Evolutionary conservation across 1,140 invertebrate genomes (phyloP), one percentile per base, ranked within the genome.

Genomic region (Drosophila pseudoananassae): DNA sequence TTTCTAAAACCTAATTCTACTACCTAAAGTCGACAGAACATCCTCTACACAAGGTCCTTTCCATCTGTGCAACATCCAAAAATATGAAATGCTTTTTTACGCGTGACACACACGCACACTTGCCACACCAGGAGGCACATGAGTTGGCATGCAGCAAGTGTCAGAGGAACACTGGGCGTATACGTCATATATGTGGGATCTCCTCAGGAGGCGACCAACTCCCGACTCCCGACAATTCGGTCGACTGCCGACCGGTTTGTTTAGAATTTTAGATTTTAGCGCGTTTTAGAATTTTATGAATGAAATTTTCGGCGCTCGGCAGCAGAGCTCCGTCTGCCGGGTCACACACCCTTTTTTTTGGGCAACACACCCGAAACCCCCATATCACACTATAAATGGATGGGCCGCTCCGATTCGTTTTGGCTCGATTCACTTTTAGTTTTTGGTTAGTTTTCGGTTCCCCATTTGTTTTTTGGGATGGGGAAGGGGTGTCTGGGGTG

Each of bases 251-350:
- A 61, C 38, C 27, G 65, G 61, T 78, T 88, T 88, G 83, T 88
- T 88, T 88, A 88, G 83, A 88, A 88, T 88, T 88, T 88, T 88
- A 88, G 83, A 88, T 88, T 88, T 88, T 88, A 88, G 83, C 83
- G 83, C 84, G 83, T 88, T 88, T 88, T 88, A 88, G 83, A 89
- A 79, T 88, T 88, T 88, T 88, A 88, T 88, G 83, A 88, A 88
- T 88, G 83, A 88, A 36, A 88, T 83, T 88, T 85, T 83, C 51
- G 78, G 82, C 82, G 81, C 64, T 75, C 58, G 50, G 51, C 53
- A 31, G 68, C 49, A 25, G 60, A 25, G 40, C 68, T 52, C 56
- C 33, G 10, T 27, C 15, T 40, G 43, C 40, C 38, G 14, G 23
- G 38, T 9, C 4, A 15, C 12, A 27, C 45, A 9, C 49, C 59